A percentile compares a stretch with the other conserved stretches of the same genome.
Evolutionary conservation across 2,888 invertebrate species (phyloP).

Genomic region (Chrysolina americana): DNA sequence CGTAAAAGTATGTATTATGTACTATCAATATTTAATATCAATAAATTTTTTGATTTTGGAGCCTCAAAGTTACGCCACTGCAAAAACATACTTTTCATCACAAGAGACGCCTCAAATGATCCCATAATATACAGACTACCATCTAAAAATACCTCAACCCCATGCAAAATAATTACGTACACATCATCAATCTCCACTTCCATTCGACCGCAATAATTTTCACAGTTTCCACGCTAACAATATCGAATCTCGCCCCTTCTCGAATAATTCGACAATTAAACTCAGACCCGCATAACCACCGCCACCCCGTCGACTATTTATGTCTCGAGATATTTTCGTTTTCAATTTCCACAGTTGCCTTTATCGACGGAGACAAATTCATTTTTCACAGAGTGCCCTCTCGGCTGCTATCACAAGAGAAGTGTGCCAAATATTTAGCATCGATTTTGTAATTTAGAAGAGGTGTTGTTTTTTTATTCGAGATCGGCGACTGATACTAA

Average conservation of each 20-base stretch:
- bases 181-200: background rate
- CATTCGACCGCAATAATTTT: background rate
- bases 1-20: no score
- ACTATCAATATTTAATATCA: no score
- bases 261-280: slow-evolving; percentile 15
- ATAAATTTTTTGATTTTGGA: no score
- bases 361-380: slow-evolving; percentile 2
- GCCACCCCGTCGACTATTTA: background rate
- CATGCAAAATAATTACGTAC: background rate
- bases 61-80: no score
- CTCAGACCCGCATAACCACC: background rate
- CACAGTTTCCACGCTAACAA: slow-evolving; percentile 20
- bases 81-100: no score
- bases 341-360: slow-evolving; percentile 12
- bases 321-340: slow-evolving; percentile 18
- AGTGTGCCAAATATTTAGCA: slow-evolving; percentile 6
- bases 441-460: slow-evolving; percentile 9
- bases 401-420: background rate
- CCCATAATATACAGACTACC: no score
- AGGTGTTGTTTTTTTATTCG: background rate
- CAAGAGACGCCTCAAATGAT: no score
- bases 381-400: slow-evolving; percentile 6
- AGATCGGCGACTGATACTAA: background rate
- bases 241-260: slow-evolving; percentile 3
- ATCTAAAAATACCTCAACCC: background rate